Percentiles rank a stretch among this genome's conserved stretches.
phyloP scores from a whole-genome alignment of 2,888 invertebrate species.

The Portevinia maculata region DNA sequence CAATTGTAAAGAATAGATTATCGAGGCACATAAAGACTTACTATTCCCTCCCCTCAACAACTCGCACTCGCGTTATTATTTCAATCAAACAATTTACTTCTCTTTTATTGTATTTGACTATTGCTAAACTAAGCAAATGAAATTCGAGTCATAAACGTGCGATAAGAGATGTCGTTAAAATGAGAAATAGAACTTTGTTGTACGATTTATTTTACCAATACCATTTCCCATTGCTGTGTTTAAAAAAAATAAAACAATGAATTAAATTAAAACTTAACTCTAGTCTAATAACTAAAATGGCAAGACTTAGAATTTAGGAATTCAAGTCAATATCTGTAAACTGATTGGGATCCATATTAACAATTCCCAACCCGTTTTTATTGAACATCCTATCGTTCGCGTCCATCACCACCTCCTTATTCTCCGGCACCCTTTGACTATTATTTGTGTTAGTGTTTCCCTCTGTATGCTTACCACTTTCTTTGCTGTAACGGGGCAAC shows the following conservation, averaged over 20 bases:
- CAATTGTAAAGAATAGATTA: not conserved
- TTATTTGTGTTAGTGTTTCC: constrained; percentile 65
- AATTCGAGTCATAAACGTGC: not conserved
- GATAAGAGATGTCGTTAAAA: constrained; percentile 11
- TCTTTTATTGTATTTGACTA: constrained; percentile 17
- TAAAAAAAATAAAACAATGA: not conserved
- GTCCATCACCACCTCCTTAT: constrained; percentile 61
- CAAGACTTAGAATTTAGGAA: constrained; percentile 74
- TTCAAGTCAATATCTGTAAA: constrained; percentile 78
- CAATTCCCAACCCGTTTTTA: constrained; percentile 44
- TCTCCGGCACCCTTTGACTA: constrained; percentile 61
- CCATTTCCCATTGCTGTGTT: constrained; percentile 26
- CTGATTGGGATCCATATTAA: constrained; percentile 66
- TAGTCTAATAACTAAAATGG: constrained; percentile 8
- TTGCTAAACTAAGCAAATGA: not conserved
- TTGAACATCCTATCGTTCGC: constrained; percentile 23
- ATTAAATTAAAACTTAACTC: constrained; percentile 7
- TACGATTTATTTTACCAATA: constrained; percentile 14
- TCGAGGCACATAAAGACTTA: too few relatives aligned
- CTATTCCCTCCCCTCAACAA: not conserved
- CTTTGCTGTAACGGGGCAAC: constrained; percentile 77
- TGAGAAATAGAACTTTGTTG: not conserved
- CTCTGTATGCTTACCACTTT: constrained; percentile 67
- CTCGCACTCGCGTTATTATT: constrained; percentile 35
- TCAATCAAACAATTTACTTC: constrained; percentile 37